phyloP scores from a whole-genome alignment of 2,113 vertebrate species.

The Chloroceryle aenea region DNA sequence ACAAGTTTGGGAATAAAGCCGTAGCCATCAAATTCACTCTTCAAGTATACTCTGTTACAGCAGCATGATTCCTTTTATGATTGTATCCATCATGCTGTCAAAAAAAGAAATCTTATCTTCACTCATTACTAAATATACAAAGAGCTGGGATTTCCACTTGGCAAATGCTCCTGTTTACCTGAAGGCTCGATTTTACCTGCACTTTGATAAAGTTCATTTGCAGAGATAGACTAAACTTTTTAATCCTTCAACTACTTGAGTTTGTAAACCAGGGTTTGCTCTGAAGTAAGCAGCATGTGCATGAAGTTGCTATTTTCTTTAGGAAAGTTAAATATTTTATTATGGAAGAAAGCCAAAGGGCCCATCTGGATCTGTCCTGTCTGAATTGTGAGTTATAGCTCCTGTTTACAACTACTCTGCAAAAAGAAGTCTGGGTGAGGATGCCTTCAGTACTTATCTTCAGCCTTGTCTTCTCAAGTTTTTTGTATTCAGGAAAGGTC shows the following conservation, averaged over 20 bases:
- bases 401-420: constrained; percentile 19
- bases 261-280: not conserved
- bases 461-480: not conserved
- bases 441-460: not conserved
- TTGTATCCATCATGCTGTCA: constrained; percentile 70
- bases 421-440: not conserved
- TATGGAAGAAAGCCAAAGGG: not conserved
- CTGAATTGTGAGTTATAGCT: constrained; percentile 21
- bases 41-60: constrained; percentile 19
- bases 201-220: constrained; percentile 71
- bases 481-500: not conserved
- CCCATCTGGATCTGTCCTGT: constrained; percentile 38
- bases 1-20: not conserved
- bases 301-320: not conserved
- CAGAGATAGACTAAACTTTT: constrained; percentile 48
- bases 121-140: constrained; percentile 70
- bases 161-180: constrained; percentile 72
- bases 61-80: constrained; percentile 52
- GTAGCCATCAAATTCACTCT: constrained; percentile 12
- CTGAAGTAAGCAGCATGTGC: not conserved
- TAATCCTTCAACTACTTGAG: not conserved
- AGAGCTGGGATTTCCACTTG: constrained; percentile 76
- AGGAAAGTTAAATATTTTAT: not conserved
- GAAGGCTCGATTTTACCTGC: constrained; percentile 66
- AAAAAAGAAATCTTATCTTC: constrained; percentile 75